Conservation (phyloP, 2,113 vertebrate genomes). For the Orientallactaga bullata region DNA sequence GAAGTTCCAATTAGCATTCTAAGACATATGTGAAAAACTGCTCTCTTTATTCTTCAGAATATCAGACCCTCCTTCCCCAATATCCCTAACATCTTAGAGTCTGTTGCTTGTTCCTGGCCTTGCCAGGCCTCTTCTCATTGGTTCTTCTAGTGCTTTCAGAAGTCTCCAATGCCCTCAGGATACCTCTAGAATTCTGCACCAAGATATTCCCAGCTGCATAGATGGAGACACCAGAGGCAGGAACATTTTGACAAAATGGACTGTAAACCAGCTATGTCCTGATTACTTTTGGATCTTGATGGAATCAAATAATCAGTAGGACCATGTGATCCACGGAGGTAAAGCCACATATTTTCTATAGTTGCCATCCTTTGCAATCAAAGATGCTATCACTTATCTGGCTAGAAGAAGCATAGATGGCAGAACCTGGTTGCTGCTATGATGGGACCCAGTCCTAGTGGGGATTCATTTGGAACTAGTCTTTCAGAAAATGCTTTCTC, state of each 20-base stretch:
- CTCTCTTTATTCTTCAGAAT: neutral
- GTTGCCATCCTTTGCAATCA: constrained; percentile 13
- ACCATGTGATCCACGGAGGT: neutral
- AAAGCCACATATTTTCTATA: neutral
- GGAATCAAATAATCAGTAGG: neutral
- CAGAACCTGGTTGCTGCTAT: rapidly evolving
- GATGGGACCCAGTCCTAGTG: no score
- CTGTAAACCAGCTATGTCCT: constrained; percentile 68
- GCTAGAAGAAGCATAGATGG: neutral
- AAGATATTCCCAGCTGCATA: constrained; percentile 30
- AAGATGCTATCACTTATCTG: constrained; percentile 17
- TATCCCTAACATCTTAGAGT: neutral
- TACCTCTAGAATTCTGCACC: neutral
- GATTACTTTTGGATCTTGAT: neutral
- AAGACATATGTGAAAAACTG: neutral
- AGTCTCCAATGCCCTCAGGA: neutral
- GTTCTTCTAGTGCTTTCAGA: neutral
- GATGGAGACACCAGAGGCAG: constrained; percentile 28
- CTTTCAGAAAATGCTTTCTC: neutral
- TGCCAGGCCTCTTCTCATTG: neutral
- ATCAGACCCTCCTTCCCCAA: neutral
- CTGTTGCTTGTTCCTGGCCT: neutral
- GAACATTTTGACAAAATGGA: constrained; percentile 62
- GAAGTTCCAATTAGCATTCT: neutral
- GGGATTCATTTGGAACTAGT: neutral